phyloP scores from a whole-genome alignment of 2,797 vertebrate species.

The Chaunax sp. region DNA sequence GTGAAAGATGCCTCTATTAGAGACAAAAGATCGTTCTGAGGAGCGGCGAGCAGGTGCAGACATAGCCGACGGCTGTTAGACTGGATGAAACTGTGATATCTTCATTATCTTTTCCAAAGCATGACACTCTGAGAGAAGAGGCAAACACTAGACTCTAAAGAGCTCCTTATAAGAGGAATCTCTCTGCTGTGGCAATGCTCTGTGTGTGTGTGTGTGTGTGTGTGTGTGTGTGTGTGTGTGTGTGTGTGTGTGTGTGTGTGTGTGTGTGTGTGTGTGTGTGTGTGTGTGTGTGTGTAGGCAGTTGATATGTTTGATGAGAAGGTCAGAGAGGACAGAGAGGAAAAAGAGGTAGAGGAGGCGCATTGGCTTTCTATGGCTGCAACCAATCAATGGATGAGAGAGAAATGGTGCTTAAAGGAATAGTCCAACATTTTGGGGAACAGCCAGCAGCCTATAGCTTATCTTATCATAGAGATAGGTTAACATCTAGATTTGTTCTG shows the following conservation, averaged over 20 bases:
- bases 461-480: background rate
- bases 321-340: slow-evolving; percentile 73
- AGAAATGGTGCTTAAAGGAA: slow-evolving; percentile 40
- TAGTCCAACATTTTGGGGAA: background rate
- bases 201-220: background rate
- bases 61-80: slow-evolving; percentile 57
- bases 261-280: slow-evolving; percentile 33
- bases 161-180: slow-evolving; percentile 68
- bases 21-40: slow-evolving; percentile 49
- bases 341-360: slow-evolving; percentile 49
- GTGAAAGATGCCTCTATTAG: slow-evolving; percentile 29
- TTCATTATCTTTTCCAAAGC: slow-evolving; percentile 68
- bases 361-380: slow-evolving; percentile 56
- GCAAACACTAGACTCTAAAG: slow-evolving; percentile 61
- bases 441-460: no score
- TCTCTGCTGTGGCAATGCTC: slow-evolving; percentile 38
- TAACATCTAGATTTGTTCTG: background rate
- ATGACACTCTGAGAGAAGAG: slow-evolving; percentile 60
- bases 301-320: slow-evolving; percentile 74
- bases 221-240: slow-evolving; percentile 13
- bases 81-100: slow-evolving; percentile 61
- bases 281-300: slow-evolving; percentile 32
- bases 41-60: slow-evolving; percentile 62
- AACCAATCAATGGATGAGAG: slow-evolving; percentile 53
- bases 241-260: slow-evolving; percentile 15